A percentile compares a stretch with the other conserved stretches of the same genome.
Conservation (phyloP, 1,140 invertebrate species). For the Cherax quadricarinatus region DNA sequence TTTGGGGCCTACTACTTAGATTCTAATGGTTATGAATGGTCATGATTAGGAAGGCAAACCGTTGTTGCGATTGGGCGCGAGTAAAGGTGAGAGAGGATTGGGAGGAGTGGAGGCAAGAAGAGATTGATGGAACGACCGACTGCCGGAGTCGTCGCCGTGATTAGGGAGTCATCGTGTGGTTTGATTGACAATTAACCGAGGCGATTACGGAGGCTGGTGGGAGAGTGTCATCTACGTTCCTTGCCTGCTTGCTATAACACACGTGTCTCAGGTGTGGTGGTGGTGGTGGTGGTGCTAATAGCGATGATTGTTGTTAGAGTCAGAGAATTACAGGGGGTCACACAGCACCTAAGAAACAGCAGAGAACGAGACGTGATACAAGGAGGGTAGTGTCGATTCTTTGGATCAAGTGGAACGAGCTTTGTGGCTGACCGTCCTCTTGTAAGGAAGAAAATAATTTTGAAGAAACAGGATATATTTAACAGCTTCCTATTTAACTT, state of each 20-base stretch:
- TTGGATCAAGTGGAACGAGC: no score
- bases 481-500: no score
- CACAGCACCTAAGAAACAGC: no score
- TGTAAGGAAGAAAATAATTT: no score
- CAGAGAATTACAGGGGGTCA: no score
- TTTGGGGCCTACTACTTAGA: conserved; percentile 17
- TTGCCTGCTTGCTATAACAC: background rate
- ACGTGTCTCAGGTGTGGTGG: background rate
- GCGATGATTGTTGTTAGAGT: background rate
- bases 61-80: background rate
- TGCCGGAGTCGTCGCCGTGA: background rate
- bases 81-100: background rate
- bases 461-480: no score
- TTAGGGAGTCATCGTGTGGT: background rate
- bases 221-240: background rate
- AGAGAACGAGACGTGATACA: no score
- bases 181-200: background rate
- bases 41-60: conserved; percentile 26
- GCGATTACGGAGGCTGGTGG: background rate
- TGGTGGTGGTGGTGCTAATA: background rate
- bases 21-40: conserved; percentile 46
- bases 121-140: background rate
- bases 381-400: no score
- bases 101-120: background rate
- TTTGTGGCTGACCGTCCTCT: no score